Base-by-base conservation (phyloP, 2,113 vertebrate species). In the Thomomys bottae region DNA sequence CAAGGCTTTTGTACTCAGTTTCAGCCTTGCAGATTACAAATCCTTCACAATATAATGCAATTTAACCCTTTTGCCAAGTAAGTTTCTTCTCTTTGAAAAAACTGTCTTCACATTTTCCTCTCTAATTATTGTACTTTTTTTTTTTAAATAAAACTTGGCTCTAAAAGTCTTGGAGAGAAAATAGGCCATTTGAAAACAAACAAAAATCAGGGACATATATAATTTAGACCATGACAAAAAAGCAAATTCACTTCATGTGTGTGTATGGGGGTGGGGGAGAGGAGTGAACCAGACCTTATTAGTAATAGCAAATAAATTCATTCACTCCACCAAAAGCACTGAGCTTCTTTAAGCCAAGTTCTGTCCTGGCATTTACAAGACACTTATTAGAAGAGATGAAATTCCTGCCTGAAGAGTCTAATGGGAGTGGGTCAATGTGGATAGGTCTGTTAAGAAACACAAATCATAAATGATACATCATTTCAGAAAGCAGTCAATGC, bases 121-220 rank as follows among this genome's bases (percentile, higher is more conserved):
- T 83, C 61, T 88, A 92, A 20, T 70, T 78, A 73, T 12, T 42
- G 12, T 76, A 78, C 18, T 61, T 32, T 84, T 68, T 81, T 93
- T 32, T 81, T 93, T 32, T 54, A 8, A 4, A 93, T 32, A 68
- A 80, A 91, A 72, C 38, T 85, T 42, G 63, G 24, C 57, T 54
- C n/a, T 77, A 64, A 90, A 85, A 81, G 34, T 67, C 38, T 61
- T 68, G 84, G 54, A 89, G 49, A 72, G 36, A 89, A 90, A 95
- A 88, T 14, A n/a, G 54, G 32, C 54, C 64, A 95, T 42, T 40
- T 78, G 64, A 85, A 88, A 34, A n/a, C 81, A 84, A 81, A 87
- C 42, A 86, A 84, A 86, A 85, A 82, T 11, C 42, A 49, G 70
- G 23, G 34, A 38, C 71, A 89, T 40, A 80, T 0, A 54, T 21